Evolutionary conservation across 2,797 vertebrate genomes (phyloP), one percentile per base, ranked within the genome.

Genomic region (Falco naumanni): DNA sequence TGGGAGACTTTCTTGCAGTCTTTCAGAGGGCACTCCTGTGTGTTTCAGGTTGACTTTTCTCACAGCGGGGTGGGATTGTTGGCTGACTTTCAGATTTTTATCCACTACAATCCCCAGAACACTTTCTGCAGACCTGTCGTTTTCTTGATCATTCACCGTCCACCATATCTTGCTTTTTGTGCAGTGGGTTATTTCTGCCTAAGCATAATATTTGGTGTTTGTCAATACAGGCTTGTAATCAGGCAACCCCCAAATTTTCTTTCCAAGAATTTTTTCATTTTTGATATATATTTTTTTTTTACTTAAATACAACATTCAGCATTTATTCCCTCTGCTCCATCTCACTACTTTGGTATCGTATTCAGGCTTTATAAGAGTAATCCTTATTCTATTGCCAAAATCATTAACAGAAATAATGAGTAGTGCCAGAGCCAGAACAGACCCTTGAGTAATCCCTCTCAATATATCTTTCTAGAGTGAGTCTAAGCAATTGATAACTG

Each of bases 391-490:
- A 13, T 37, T 78, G 65, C 65, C 65, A 75, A 93, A 93, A 77
- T 41, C 50, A 74, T 82, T 76, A 79, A 19, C 22, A 74, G 84
- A 94, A 94, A 77, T 4, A 5, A 77, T 31, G 43, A 77, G 37
- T 45, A 87, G 48, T 89, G 59, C 51, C 81, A 91, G 79, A 94
- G 61, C 50, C 69, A 95, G 88, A 69, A 72, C 24, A 76, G 59
- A 81, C 53, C 41, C 24, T 61, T 79, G 59, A 48, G 70, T 82
- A 88, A 87, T 82, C 29, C 54, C 7, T 41, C 33, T 65, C 69
- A 37, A 78, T 91, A 51, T 87, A 56, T 93, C 65, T 96, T 90
- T 61, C 21, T 84, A 81, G 85, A 13, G 63, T 37, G 17, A 94
- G 17, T 53, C 26, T 78, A 61, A 76, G 77, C 33, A 84, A 86